phyloP scores from a whole-genome alignment of 2,888 invertebrate genomes.

The Drosophila helvetica region DNA sequence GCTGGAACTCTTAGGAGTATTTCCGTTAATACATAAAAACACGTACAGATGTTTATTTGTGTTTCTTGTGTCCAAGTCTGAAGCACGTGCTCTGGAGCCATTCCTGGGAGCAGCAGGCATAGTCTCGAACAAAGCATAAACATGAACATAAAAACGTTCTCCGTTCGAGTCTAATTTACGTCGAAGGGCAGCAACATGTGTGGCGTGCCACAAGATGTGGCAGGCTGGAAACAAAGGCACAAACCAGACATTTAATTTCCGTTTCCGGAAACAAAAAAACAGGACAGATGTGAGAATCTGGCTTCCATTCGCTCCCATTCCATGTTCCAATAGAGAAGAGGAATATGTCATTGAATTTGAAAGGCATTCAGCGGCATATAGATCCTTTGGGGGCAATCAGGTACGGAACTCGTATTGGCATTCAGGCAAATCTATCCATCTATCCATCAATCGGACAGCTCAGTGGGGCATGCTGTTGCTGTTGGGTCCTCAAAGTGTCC shows the following conservation, averaged over 20 bases:
- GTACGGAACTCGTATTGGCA: constrained; percentile 33
- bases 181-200: constrained; percentile 44
- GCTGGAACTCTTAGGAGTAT: constrained; percentile 18
- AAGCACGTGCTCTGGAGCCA: constrained; percentile 36
- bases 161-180: constrained; percentile 25
- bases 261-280: constrained; percentile 33
- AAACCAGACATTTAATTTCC: constrained; percentile 70
- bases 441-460: constrained; percentile 51
- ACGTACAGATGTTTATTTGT: constrained; percentile 34
- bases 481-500: constrained; percentile 34
- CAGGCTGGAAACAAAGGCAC: constrained; percentile 1
- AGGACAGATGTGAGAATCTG: constrained; percentile 23
- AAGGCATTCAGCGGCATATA: constrained; percentile 27
- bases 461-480: constrained; percentile 26
- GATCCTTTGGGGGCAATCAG: constrained; percentile 40
- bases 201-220: constrained; percentile 17
- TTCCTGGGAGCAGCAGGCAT: constrained; percentile 9
- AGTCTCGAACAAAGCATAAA: constrained; percentile 37
- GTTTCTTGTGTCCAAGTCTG: constrained; percentile 10
- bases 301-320: constrained; percentile 20
- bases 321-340: constrained; percentile 1
- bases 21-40: constrained; percentile 26
- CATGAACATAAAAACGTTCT: constrained; percentile 46
- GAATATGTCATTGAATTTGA: constrained; percentile 50
- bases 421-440: constrained; percentile 34